Conservation (phyloP, 2,113 vertebrate species). For the Nothoprocta pentlandii region DNA sequence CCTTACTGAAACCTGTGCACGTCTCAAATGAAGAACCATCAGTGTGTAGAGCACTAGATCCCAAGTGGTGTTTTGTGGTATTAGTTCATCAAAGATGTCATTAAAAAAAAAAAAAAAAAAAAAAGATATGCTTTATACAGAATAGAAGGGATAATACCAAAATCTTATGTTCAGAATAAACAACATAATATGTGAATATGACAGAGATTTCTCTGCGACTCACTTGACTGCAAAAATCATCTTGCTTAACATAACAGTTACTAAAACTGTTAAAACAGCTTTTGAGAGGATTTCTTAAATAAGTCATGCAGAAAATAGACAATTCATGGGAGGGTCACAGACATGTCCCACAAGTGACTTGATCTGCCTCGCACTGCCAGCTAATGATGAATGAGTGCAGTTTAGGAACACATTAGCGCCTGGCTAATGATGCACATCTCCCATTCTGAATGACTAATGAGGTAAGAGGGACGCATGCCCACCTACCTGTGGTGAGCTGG, state of each 20-base stretch:
- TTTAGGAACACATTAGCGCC: conserved; percentile 37
- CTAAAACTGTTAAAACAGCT: conserved; percentile 2
- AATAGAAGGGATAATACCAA: neutral
- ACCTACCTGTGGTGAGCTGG: neutral
- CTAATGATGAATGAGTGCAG: conserved; percentile 37
- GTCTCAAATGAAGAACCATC: neutral
- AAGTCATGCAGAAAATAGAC: conserved; percentile 20
- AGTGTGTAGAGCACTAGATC: neutral
- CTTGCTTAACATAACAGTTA: neutral
- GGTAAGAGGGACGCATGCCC: neutral
- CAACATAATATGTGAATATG: neutral
- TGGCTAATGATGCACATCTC: conserved; percentile 41
- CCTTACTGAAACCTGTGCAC: neutral
- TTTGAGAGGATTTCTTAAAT: neutral
- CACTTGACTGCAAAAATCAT: neutral
- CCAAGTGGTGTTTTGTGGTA: neutral
- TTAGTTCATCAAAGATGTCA: neutral
- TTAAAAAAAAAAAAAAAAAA: neutral
- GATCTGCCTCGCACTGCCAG: conserved; percentile 5
- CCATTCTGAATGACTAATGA: conserved; percentile 18
- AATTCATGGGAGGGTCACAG: neutral
- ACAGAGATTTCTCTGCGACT: neutral
- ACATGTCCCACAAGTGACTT: conserved; percentile 5
- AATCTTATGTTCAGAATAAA: neutral
- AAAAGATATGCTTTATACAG: neutral